Percentiles rank a stretch among this genome's conserved stretches.
Evolutionary conservation across 2,113 vertebrate genomes (phyloP).

Genomic region (Vidua macroura): DNA sequence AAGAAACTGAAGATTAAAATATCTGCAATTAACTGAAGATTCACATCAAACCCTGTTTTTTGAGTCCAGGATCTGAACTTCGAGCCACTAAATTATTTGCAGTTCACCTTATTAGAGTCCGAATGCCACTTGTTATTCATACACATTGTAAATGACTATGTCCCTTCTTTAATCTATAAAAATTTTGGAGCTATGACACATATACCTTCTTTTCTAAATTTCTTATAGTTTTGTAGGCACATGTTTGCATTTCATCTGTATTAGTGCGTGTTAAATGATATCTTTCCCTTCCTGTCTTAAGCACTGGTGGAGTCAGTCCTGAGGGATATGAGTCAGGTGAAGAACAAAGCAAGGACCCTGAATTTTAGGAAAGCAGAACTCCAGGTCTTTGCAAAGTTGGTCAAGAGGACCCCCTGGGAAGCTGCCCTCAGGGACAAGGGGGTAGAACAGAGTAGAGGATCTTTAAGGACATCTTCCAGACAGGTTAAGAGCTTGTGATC

Average conservation of each 20-base stretch:
- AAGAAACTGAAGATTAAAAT: neutral
- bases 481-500: rapidly evolving
- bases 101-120: neutral
- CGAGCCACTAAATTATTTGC: neutral
- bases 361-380: neutral
- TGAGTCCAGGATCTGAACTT: neutral
- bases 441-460: neutral
- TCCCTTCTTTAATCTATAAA: neutral
- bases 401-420: neutral
- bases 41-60: neutral
- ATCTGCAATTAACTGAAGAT: neutral
- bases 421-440: neutral
- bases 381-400: neutral
- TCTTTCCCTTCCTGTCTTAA: neutral
- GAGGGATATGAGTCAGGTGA: neutral
- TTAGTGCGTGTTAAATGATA: neutral
- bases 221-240: neutral
- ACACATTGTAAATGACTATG: neutral
- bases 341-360: neutral
- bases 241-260: neutral
- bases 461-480: neutral
- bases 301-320: neutral
- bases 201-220: neutral
- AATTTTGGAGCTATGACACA: neutral
- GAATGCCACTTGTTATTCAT: neutral